Base-by-base conservation (phyloP, 2,888 invertebrate genomes). In the Leptura quadrifasciata region DNA sequence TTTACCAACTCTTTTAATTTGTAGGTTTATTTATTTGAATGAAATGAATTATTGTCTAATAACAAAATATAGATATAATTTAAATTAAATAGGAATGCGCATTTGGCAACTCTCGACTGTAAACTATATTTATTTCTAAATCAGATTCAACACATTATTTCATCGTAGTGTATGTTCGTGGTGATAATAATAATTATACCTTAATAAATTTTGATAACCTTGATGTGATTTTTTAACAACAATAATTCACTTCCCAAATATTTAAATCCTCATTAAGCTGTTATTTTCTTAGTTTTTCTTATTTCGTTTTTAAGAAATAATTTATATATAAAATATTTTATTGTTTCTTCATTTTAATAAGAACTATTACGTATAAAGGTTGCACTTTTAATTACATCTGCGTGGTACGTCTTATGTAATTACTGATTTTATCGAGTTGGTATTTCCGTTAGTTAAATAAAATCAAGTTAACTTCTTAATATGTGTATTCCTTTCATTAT, bases 371-470 rank as follows among this genome's bases (percentile, higher is more conserved):
- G 27, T 31, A 12, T 27, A 31, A 2, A 31, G 31, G 27, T 60
- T 15, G 12, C 24, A 12, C 24, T 24, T 60, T 15, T 60, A 3
- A 27, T 21, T 27, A n/a, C n/a, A n/a, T 60, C 10, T 31, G 27
- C 31, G 27, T 27, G 8, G 0, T 60, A 17, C 9, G 39, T 39
- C 10, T 15, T 18, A 52, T 27, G 52, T 35, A 24, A 47, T 65
- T 65, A 54, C 20, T 24, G 57, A 68, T 68, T 68, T 68, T 35
- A 57, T 68, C 55, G n/a, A 67, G 67, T 31, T 67, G 54, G 55
- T 55, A 57, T 68, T 68, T 55, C 68, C 68, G 27, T 24, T 31
- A 18, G 18, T 57, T 68, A 57, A 57, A 17, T 55, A 18, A 67
- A 67, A 27, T 31, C 68, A 61, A 61, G 61, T 31, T 61, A 47